Evolutionary conservation across 2,797 vertebrate genomes (phyloP), one percentile per base, ranked within the genome.

Genomic region (Sternotherus odoratus): DNA sequence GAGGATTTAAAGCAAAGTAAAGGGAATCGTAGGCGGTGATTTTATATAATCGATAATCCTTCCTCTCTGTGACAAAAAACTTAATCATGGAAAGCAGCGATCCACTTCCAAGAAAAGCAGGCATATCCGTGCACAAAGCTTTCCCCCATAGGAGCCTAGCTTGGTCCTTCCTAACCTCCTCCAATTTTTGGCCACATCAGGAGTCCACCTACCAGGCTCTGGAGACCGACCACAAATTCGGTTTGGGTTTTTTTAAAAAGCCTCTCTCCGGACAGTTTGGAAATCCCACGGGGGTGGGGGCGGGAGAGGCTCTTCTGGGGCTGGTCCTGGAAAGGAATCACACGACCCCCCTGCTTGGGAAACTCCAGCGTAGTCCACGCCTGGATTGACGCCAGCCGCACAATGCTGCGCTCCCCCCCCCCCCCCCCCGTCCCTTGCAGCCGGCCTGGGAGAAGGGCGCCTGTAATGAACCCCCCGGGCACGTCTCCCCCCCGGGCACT

Each of bases 401-500:
- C 23, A 6, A 13, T 17, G 69, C 69, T 12, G 36, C 66, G 9
- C 66, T 26, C 19, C 66, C 9, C 5, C 54, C 36, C n/a, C 69
- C 5, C 23, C 21, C 43, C 43, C 43, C 43, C 43, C 43, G 43
- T n/a, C n/a, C n/a, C 36, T 12, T 8, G 12, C 5, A 4, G 48
- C 43, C 66, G 46, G 43, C 26, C n/a, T 4, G 56, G 56, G 56
- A 60, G 28, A 30, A 13, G 56, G 28, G 28, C 15, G 56, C 54
- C 54, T 28, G 6, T 4, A 23, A 5, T 4, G 15, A 33, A 16
- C 57, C 30, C 28, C 57, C 7, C 2, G 16, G 30, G 33, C 2
- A 7, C 7, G 10, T 8, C 60, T 8, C 60, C 4, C 60, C 60
- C 6, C 17, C 26, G 13, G 48, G n/a, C 77, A 97, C 98, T 98